These are phyloP conservation scores for Xerus inauris DNA, from an alignment of 2,113 vertebrate genomes.

Conservation along the genomic window DNA sequence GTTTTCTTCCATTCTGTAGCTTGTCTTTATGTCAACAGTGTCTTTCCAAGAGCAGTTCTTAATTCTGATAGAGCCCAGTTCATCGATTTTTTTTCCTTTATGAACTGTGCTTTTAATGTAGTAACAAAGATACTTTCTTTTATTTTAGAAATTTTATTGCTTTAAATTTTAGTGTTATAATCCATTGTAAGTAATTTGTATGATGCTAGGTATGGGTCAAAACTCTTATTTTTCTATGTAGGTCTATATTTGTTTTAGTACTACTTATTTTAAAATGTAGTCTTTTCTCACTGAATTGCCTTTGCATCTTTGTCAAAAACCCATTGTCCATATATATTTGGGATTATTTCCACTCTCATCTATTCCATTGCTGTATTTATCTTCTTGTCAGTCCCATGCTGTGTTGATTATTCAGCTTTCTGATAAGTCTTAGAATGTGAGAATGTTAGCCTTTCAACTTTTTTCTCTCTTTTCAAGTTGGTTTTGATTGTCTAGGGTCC, in stretches of 20 bases:
- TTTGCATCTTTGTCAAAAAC: slow-evolving; percentile 8
- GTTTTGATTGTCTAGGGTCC: background rate
- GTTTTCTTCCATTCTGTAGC: background rate
- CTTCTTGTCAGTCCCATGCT: background rate
- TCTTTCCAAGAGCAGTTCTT: background rate
- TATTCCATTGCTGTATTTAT: background rate
- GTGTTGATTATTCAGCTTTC: background rate
- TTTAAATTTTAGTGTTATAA: background rate
- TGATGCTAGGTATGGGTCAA: background rate
- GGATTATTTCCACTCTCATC: background rate
- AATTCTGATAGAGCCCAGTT: background rate
- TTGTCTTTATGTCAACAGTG: background rate
- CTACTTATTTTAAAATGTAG: background rate
- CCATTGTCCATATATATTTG: background rate
- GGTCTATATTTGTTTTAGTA: background rate
- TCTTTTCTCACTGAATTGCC: background rate
- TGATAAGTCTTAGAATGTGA: background rate
- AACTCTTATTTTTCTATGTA: background rate
- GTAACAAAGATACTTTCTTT: background rate
- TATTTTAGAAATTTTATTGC: background rate
- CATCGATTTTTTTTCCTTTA: background rate
- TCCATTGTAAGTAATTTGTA: background rate
- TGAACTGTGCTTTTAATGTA: background rate
- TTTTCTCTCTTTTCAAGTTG: background rate
- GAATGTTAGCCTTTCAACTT: background rate